Conservation (phyloP, 2,888 invertebrate species). For the Chouioia cunea region DNA sequence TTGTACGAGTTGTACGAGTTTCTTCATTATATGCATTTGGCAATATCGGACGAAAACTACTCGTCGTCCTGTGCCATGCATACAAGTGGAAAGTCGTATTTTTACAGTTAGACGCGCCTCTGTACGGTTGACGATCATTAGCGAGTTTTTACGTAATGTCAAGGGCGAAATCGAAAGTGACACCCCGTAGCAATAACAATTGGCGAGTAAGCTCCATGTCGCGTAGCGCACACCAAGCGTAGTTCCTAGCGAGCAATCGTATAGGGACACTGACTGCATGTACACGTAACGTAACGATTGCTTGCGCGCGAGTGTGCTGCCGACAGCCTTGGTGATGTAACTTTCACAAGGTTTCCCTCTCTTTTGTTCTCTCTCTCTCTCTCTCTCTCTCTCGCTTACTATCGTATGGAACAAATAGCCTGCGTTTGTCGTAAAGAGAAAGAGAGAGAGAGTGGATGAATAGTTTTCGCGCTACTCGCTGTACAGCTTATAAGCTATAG, state of each 20-base stretch:
- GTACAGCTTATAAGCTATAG: too few species aligned
- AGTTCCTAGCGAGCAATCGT: conserved; percentile 58
- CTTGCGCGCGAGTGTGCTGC: conserved; percentile 25
- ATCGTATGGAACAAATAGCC: not conserved
- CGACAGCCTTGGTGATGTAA: conserved; percentile 63
- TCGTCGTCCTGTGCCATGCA: too few species aligned
- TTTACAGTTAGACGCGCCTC: too few species aligned
- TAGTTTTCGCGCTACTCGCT: too few species aligned
- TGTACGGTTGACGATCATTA: too few species aligned
- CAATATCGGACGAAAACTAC: too few species aligned
- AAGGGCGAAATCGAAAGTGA: conserved; percentile 49
- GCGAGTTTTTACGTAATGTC: conserved; percentile 48
- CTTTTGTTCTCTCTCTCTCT: conserved; percentile 47
- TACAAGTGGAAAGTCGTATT: too few species aligned
- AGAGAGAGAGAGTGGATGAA: not conserved
- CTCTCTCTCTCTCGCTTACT: not conserved
- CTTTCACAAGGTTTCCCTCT: conserved; percentile 62
- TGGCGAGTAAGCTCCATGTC: not conserved
- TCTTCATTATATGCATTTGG: too few species aligned
- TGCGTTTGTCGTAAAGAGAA: not conserved
- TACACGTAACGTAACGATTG: conserved; percentile 27
- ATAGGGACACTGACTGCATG: conserved; percentile 33
- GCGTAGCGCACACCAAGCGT: conserved; percentile 54
- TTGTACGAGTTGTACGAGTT: too few species aligned
- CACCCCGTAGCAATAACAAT: conserved; percentile 31